These are phyloP conservation scores for Melanotaenia nigrans DNA, from an alignment of 2,797 vertebrate genomes.

Conservation along the genomic window DNA sequence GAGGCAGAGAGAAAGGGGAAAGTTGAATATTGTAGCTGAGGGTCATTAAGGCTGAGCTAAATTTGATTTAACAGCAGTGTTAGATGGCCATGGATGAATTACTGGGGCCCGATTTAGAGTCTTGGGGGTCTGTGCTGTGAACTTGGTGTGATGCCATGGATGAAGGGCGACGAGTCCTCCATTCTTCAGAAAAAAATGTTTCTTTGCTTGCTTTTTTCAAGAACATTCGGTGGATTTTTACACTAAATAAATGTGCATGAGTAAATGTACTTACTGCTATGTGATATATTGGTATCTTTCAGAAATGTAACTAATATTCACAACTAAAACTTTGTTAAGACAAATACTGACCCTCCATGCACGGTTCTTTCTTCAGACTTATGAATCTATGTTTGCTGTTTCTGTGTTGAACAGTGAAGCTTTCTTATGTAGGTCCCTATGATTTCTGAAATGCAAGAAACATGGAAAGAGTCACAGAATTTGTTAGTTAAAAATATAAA, in stretches of 20 bases:
- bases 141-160: constrained; percentile 18
- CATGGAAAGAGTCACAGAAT: too few species aligned
- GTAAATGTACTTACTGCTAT: too few species aligned
- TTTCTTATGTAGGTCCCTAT: too few species aligned
- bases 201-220: background rate
- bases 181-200: background rate
- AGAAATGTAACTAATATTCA: too few species aligned
- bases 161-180: constrained; percentile 12
- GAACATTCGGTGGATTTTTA: background rate
- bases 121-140: constrained; percentile 5
- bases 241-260: background rate
- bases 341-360: too few species aligned
- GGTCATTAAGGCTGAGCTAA: constrained; percentile 63
- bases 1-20: constrained; percentile 43
- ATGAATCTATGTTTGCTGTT: too few species aligned
- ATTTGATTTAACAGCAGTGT: constrained; percentile 57
- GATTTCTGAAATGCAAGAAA: too few species aligned
- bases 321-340: too few species aligned
- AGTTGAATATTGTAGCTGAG: constrained; percentile 33
- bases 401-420: too few species aligned
- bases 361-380: too few species aligned
- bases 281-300: too few species aligned
- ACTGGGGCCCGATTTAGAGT: constrained; percentile 41
- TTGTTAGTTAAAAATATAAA: too few species aligned
- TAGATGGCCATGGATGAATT: constrained; percentile 41